Conservation (phyloP, 2,797 vertebrate genomes). For the Betta splendens region DNA sequence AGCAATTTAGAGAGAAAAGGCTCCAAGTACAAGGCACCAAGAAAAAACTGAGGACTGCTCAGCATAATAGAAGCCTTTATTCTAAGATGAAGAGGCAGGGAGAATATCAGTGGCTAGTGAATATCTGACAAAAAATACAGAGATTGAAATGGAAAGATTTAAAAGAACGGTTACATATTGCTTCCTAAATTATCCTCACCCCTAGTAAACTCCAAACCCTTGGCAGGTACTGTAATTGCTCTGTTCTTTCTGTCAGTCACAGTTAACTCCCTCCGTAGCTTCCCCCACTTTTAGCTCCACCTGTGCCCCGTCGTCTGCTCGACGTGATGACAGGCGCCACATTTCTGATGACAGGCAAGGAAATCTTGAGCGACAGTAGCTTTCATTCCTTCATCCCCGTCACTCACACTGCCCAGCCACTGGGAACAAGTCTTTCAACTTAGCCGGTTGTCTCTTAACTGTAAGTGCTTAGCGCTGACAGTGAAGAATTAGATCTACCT, state of each 20-base stretch:
- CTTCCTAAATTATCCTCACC: constrained; percentile 57
- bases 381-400: constrained; percentile 69
- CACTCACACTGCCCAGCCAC: constrained; percentile 65
- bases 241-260: constrained; percentile 88
- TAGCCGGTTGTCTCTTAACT: constrained; percentile 59
- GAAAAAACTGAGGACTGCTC: constrained; percentile 8
- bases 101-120: constrained; percentile 15
- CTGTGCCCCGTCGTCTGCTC: constrained; percentile 57
- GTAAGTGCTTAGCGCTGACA: constrained; percentile 53
- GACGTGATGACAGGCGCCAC: constrained; percentile 61
- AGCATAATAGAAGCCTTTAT: constrained; percentile 40
- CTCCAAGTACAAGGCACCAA: not conserved
- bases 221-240: constrained; percentile 85
- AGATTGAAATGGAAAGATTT: constrained; percentile 37
- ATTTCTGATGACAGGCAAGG: constrained; percentile 75
- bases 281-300: constrained; percentile 70
- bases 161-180: constrained; percentile 47
- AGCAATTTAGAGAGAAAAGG: not conserved
- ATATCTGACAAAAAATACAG: constrained; percentile 30
- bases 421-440: constrained; percentile 66
- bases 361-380: constrained; percentile 71
- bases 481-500: constrained; percentile 36
- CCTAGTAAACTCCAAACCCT: constrained; percentile 74
- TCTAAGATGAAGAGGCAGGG: constrained; percentile 8
- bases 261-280: constrained; percentile 53